Base-by-base conservation (phyloP, 2,888 invertebrate species). In the Hydrotaea diabolus region DNA sequence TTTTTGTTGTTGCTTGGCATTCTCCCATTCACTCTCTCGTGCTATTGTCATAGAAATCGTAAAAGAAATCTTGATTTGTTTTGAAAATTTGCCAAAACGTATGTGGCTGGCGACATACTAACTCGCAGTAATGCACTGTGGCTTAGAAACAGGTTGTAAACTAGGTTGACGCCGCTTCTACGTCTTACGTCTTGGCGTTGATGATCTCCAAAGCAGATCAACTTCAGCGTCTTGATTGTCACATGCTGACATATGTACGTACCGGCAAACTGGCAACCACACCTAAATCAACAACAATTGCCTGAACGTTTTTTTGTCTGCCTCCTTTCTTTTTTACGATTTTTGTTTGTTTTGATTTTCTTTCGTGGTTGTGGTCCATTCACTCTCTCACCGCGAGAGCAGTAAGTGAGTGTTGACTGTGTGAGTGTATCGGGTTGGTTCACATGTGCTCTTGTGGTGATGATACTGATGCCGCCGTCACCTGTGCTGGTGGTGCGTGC, bases 111-210 rank as follows among this genome's bases (percentile, higher is more conserved):
- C 55, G 59, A 15, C 17, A 31, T 11, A 53, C 49, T 31, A 36
- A 49, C 19, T 3, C 23, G 21, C 21, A 21, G 59, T 36, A 36
- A 36, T 57, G n/a, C n/a, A n/a, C 13, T 26, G 55, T 59, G 26
- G 64, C 69, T 80, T 59, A 19, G 69, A 76, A 84, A 84, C 84
- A 84, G 81, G 84, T 84, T 84, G 78, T 73, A 81, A 84, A 78
- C 78, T 84, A 81, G 84, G 84, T 84, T 84, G 84, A 59, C 2
- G 26, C 26, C 19, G 53, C 66, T 66, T 21, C 66, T 31, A 57
- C 11, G 49, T n/a, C 53, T 55, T n/a, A n/a, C 11, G 55, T 21
- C 55, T 3, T 23, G 5, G 69, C 8, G 31, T 49, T 53, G 53
- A 71, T 23, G 69, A 31, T 13, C 69, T 17, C 11, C 31, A 71